These are phyloP conservation scores for Ailurus styani DNA, from an alignment of 2,113 vertebrate species.

Conservation along the genomic window DNA sequence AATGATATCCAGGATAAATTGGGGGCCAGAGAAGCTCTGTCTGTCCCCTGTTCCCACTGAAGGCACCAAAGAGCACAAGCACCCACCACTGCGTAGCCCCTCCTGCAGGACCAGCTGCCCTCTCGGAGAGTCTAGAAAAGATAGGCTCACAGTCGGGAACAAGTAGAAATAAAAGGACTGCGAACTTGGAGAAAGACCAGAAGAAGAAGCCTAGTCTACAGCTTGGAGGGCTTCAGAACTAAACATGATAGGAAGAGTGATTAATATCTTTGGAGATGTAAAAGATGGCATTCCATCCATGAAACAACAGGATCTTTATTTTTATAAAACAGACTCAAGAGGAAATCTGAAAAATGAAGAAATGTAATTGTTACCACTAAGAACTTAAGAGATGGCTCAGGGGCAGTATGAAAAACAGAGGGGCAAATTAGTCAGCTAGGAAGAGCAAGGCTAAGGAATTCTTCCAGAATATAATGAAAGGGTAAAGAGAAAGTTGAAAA, in stretches of 20 bases:
- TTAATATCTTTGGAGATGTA: neutral
- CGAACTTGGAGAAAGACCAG: neutral
- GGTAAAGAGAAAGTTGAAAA: neutral
- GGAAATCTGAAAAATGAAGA: neutral
- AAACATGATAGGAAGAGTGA: neutral
- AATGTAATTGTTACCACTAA: neutral
- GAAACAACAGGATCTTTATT: neutral
- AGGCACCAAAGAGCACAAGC: neutral
- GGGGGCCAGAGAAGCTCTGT: neutral
- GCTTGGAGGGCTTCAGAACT: neutral
- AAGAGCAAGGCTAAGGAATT: neutral
- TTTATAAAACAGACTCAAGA: neutral
- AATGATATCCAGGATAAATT: neutral
- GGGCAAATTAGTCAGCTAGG: neutral
- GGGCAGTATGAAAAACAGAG: neutral
- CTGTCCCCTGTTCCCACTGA: neutral
- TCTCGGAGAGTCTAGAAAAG: neutral
- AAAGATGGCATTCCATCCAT: neutral
- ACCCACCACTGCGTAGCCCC: neutral
- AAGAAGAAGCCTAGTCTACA: neutral
- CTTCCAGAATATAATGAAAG: neutral
- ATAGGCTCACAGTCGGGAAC: neutral
- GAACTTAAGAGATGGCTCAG: neutral
- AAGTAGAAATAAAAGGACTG: neutral
- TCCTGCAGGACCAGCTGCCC: neutral